phyloP scores from a whole-genome alignment of 2,888 invertebrate species.

The Cotesia congregata region DNA sequence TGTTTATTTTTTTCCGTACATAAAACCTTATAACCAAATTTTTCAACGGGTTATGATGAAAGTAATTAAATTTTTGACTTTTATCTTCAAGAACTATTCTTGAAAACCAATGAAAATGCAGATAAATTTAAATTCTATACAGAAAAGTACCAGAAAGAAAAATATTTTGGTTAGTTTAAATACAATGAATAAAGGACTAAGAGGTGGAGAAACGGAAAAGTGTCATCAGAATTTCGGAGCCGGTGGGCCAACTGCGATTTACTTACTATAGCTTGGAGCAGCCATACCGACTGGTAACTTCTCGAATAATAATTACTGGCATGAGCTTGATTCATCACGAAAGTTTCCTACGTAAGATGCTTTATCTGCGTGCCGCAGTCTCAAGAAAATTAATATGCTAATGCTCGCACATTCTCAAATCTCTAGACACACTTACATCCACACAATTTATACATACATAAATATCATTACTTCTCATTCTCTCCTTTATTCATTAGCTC shows the following conservation, averaged over 20 bases:
- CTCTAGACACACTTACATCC: not conserved
- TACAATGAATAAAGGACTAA: slow-evolving; percentile 18
- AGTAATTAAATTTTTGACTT: too few relatives aligned
- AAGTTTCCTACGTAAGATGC: slow-evolving; percentile 69
- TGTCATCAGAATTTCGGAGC: slow-evolving; percentile 16
- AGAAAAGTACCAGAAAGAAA: slow-evolving; percentile 57
- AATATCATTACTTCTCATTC: slow-evolving; percentile 21
- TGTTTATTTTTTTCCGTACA: too few relatives aligned
- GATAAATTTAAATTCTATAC: too few relatives aligned
- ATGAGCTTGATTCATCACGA: slow-evolving; percentile 69
- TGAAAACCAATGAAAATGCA: too few relatives aligned
- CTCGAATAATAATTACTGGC: slow-evolving; percentile 67
- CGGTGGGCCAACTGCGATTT: slow-evolving; percentile 47
- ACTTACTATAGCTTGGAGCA: slow-evolving; percentile 35
- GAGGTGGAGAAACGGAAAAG: slow-evolving; percentile 30
- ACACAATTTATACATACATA: not conserved
- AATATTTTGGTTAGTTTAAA: slow-evolving; percentile 63
- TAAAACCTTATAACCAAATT: too few relatives aligned
- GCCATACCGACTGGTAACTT: slow-evolving; percentile 57
- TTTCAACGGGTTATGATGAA: too few relatives aligned
- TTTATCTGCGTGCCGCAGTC: slow-evolving; percentile 69
- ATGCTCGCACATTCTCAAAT: slow-evolving; percentile 53
- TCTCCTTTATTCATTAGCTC: not conserved
- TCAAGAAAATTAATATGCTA: slow-evolving; percentile 69
- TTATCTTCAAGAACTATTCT: too few relatives aligned